phyloP scores from a whole-genome alignment of 2,113 vertebrate species.

The Salminus brasiliensis region DNA sequence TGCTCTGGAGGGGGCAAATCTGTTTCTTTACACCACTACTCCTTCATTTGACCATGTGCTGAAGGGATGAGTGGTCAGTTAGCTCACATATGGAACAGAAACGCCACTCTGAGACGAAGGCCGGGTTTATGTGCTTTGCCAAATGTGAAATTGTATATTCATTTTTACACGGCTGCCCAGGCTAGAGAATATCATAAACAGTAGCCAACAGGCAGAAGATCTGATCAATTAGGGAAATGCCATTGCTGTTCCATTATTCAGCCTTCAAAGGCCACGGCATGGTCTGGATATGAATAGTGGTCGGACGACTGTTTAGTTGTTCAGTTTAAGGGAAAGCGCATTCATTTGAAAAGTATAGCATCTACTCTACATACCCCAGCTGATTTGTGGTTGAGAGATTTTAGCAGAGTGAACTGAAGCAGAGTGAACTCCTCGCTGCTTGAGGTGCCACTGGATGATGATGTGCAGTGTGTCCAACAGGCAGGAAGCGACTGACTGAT shows the following conservation, averaged over 20 bases:
- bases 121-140: constrained; percentile 58
- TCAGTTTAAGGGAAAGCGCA: neutral
- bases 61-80: constrained; percentile 64
- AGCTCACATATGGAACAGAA: constrained; percentile 67
- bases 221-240: constrained; percentile 25
- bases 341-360: constrained; percentile 27
- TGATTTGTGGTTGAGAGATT: constrained; percentile 30
- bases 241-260: neutral
- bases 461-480: constrained; percentile 38
- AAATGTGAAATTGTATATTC: constrained; percentile 65
- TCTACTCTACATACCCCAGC: neutral
- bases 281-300: neutral
- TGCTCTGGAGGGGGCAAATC: constrained; percentile 46
- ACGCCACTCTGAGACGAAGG: constrained; percentile 9
- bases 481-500: constrained; percentile 22
- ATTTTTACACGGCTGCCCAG: constrained; percentile 42
- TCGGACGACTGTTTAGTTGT: neutral
- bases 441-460: constrained; percentile 33
- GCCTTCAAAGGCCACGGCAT: neutral
- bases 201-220: constrained; percentile 4
- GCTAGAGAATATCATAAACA: neutral
- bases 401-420: constrained; percentile 16
- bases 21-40: constrained; percentile 51
- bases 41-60: constrained; percentile 59
- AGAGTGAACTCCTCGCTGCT: neutral